Conservation (phyloP, 2,888 invertebrate genomes). For the Rhagium mordax region DNA sequence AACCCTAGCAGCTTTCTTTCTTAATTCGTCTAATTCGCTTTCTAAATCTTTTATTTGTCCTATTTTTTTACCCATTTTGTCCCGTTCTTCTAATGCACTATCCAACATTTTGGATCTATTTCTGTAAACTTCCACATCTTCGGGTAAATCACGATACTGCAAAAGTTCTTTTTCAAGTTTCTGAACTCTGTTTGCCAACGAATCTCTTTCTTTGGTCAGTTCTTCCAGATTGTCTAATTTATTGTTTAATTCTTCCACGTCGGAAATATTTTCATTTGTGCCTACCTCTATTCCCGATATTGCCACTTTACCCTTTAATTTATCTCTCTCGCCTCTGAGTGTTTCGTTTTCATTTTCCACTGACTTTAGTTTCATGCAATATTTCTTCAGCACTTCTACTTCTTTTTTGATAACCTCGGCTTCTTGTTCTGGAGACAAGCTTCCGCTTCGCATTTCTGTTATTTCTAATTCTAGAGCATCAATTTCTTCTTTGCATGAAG, state of each 20-base stretch:
- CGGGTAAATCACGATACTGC: constrained; percentile 56
- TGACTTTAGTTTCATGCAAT: constrained; percentile 61
- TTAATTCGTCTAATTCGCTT: constrained; percentile 54
- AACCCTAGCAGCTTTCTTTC: constrained; percentile 50
- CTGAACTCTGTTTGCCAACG: constrained; percentile 54
- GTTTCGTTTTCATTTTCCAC: constrained; percentile 63
- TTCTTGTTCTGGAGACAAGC: constrained; percentile 60
- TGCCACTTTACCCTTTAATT: constrained; percentile 37
- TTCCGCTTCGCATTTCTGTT: constrained; percentile 55
- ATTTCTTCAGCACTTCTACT: constrained; percentile 60
- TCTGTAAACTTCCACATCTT: constrained; percentile 58
- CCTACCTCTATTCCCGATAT: not conserved
- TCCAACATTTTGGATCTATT: constrained; percentile 58
- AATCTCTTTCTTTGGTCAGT: constrained; percentile 58
- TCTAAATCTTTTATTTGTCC: constrained; percentile 51
- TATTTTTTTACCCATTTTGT: constrained; percentile 57
- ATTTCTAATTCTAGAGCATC: constrained; percentile 61
- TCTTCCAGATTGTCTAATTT: constrained; percentile 47
- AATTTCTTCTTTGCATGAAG: constrained; percentile 56
- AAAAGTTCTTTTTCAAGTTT: constrained; percentile 58
- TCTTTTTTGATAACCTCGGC: constrained; percentile 62
- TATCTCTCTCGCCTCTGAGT: constrained; percentile 54
- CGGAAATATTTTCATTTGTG: not conserved
- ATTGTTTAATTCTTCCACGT: constrained; percentile 37
- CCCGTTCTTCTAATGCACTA: constrained; percentile 59